Conservation (phyloP, 2,888 invertebrate genomes). For the Tenodera sinensis region DNA sequence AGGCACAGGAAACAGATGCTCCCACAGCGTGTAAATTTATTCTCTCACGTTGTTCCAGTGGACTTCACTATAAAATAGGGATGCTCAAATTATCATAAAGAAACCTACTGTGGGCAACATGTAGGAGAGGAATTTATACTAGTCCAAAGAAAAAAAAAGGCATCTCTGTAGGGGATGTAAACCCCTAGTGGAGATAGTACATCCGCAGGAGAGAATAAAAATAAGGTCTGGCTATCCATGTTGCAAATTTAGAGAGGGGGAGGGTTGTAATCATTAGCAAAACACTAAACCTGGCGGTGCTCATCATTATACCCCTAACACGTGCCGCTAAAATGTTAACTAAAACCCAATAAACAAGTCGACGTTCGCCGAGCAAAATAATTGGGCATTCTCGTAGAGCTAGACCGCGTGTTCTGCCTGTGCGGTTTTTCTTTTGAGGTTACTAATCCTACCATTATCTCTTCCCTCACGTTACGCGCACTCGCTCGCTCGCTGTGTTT, state of each 20-base stretch:
- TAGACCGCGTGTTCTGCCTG: background rate
- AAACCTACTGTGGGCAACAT: background rate
- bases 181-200: background rate
- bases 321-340: background rate
- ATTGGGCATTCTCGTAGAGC: background rate
- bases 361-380: background rate
- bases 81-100: background rate
- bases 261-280: background rate
- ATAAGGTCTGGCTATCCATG: background rate
- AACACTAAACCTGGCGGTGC: background rate
- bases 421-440: background rate
- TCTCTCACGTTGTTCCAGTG: too few species aligned
- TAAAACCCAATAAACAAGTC: conserved; percentile 1
- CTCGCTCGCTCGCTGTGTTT: too few species aligned
- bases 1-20: too few species aligned
- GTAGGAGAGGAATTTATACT: background rate
- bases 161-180: too few species aligned
- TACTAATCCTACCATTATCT: background rate
- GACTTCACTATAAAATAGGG: too few species aligned
- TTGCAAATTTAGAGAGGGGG: background rate
- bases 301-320: background rate
- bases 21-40: too few species aligned
- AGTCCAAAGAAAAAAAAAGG: background rate
- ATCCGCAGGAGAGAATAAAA: background rate
- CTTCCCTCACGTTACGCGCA: background rate